Conservation (phyloP, 2,888 invertebrate genomes). For the Eupithecia tripunctaria region DNA sequence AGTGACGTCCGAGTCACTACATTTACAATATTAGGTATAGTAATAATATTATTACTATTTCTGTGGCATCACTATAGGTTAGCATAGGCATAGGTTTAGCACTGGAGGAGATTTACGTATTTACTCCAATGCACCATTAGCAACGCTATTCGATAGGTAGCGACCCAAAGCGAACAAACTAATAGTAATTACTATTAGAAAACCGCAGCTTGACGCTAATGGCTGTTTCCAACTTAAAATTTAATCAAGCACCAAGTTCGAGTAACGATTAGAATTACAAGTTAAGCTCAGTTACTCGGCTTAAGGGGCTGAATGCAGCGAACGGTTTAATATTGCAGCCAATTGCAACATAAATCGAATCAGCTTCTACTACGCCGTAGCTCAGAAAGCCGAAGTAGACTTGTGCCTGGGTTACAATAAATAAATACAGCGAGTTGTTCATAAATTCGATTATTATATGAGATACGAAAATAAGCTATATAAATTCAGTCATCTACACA, state of each 20-base stretch:
- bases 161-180: constrained; percentile 24
- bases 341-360: background rate
- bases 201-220: constrained; percentile 33
- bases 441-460: background rate
- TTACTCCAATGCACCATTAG: constrained; percentile 1
- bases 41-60: too few species aligned
- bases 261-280: constrained; percentile 40
- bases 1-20: too few species aligned
- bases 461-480: too few species aligned
- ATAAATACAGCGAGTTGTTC: background rate
- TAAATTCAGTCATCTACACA: too few species aligned
- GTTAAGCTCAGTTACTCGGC: constrained; percentile 32
- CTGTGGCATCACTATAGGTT: too few species aligned
- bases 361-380: background rate
- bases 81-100: too few species aligned
- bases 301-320: constrained; percentile 28
- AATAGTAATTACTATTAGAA: constrained; percentile 26
- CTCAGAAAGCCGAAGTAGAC: background rate
- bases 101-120: background rate
- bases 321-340: background rate
- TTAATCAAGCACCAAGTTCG: constrained; percentile 34
- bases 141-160: constrained; percentile 1
- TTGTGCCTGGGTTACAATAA: background rate
- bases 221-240: constrained; percentile 33
- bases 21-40: too few species aligned